Conservation (phyloP, 30 jellyfish, hydroid and myxozoan species). For the Cassiopea xamachana region DNA sequence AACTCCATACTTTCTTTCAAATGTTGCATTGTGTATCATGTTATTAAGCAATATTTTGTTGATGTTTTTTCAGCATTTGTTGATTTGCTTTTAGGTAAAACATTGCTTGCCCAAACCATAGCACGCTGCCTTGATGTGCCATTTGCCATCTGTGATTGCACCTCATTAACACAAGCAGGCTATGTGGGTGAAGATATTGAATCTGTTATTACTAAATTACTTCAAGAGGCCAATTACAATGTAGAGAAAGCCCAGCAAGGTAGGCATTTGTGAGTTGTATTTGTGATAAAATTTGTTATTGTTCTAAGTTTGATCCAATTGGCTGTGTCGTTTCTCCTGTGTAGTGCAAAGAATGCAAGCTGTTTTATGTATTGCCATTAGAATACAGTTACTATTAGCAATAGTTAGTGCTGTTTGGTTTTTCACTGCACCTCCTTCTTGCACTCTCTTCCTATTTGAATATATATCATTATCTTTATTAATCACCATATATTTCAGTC, state of each 20-base stretch:
- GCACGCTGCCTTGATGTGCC: constrained; percentile 99
- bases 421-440: too few relatives aligned
- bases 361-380: too few relatives aligned
- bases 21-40: background rate
- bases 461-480: too few relatives aligned
- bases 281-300: too few relatives aligned
- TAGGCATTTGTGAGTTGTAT: background rate
- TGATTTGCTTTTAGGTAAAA: constrained; percentile 74
- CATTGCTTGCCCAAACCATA: constrained; percentile 95
- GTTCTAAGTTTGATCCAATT: too few relatives aligned
- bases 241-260: constrained; percentile 98
- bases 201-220: constrained; percentile 91
- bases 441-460: too few relatives aligned
- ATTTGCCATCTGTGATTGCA: constrained; percentile 98
- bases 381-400: too few relatives aligned
- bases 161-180: constrained; percentile 98
- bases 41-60: background rate
- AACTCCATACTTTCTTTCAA: background rate
- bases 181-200: constrained; percentile 99
- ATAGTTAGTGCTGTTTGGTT: too few relatives aligned
- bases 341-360: too few relatives aligned
- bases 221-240: constrained; percentile 97
- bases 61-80: too few relatives aligned
- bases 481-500: too few relatives aligned
- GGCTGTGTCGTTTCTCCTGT: too few relatives aligned